Evolutionary conservation across 1,140 invertebrate species (phyloP).

Genomic region (Drosophila chauvacae): DNA sequence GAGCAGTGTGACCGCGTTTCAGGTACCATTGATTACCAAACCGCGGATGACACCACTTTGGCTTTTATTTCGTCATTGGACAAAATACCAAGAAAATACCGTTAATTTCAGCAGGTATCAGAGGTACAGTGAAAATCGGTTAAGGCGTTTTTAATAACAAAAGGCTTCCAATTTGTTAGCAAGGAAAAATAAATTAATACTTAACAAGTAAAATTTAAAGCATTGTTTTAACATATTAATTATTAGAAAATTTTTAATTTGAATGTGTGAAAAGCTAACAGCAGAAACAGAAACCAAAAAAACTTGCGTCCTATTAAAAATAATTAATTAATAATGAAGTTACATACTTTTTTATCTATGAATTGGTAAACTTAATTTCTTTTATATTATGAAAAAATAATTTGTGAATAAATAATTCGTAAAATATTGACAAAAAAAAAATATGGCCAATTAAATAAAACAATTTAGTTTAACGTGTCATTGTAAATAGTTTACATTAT

Average conservation of each 20-base stretch:
- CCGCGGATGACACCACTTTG: conserved; percentile 14
- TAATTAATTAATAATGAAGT: too few species aligned
- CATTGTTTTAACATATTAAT: not conserved
- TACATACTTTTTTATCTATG: too few species aligned
- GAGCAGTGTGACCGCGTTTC: conserved; percentile 34
- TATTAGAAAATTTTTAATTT: not conserved
- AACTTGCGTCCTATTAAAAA: too few species aligned
- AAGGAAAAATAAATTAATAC: not conserved
- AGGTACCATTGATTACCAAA: conserved; percentile 3
- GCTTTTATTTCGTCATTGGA: conserved; percentile 27
- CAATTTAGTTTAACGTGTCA: too few species aligned
- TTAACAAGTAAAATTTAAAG: not conserved
- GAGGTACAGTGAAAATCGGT: not conserved
- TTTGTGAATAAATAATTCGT: too few species aligned
- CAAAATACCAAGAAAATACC: conserved; percentile 25
- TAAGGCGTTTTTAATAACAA: not conserved
- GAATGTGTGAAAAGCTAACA: not conserved
- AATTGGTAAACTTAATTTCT: too few species aligned
- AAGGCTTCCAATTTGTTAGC: not conserved
- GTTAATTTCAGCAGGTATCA: too few species aligned
- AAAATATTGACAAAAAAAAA: too few species aligned
- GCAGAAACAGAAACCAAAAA: not conserved
- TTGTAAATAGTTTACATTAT: too few species aligned
- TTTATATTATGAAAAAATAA: too few species aligned
- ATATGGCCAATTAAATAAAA: too few species aligned